phyloP scores from a whole-genome alignment of 2,888 invertebrate genomes.

The Chrysolina americana region DNA sequence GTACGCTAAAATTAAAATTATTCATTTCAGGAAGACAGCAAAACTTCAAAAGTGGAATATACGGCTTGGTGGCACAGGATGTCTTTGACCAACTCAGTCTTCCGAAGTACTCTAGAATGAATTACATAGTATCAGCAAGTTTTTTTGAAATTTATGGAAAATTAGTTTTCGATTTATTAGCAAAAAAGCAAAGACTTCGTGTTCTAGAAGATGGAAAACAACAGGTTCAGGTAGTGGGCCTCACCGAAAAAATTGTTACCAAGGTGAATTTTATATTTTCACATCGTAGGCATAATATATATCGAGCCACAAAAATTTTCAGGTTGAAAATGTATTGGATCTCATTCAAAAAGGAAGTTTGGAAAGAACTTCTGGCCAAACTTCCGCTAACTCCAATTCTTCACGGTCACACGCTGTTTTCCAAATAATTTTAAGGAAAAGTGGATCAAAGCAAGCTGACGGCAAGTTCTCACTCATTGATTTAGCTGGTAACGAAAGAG shows the following conservation, averaged over 20 bases:
- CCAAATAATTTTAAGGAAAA: slow-evolving; percentile 89
- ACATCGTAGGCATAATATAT: too few species aligned
- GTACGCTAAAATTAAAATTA: background rate
- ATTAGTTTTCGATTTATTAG: slow-evolving; percentile 90
- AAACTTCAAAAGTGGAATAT: slow-evolving; percentile 97
- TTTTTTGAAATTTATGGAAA: slow-evolving; percentile 99
- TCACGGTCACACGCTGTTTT: slow-evolving; percentile 99
- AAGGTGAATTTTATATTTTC: slow-evolving; percentile 38
- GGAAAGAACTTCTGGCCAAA: slow-evolving; percentile 95
- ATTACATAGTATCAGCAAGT: slow-evolving; percentile 91
- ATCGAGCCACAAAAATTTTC: slow-evolving; percentile 13
- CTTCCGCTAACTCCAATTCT: slow-evolving; percentile 97
- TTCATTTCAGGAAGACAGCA: slow-evolving; percentile 57
- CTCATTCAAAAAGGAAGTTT: slow-evolving; percentile 92
- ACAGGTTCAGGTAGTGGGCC: slow-evolving; percentile 96
- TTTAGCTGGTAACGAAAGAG: slow-evolving; percentile 97
- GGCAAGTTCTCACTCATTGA: slow-evolving; percentile 99
- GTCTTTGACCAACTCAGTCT: slow-evolving; percentile 79
- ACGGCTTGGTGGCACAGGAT: slow-evolving; percentile 96
- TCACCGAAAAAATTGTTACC: slow-evolving; percentile 89
- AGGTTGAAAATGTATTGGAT: slow-evolving; percentile 92
- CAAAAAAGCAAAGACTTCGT: slow-evolving; percentile 93
- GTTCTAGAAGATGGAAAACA: slow-evolving; percentile 98
- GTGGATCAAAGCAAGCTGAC: slow-evolving; percentile 84
- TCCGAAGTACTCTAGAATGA: slow-evolving; percentile 85